phyloP scores from a whole-genome alignment of 2,797 vertebrate genomes.

The Merluccius polli region DNA sequence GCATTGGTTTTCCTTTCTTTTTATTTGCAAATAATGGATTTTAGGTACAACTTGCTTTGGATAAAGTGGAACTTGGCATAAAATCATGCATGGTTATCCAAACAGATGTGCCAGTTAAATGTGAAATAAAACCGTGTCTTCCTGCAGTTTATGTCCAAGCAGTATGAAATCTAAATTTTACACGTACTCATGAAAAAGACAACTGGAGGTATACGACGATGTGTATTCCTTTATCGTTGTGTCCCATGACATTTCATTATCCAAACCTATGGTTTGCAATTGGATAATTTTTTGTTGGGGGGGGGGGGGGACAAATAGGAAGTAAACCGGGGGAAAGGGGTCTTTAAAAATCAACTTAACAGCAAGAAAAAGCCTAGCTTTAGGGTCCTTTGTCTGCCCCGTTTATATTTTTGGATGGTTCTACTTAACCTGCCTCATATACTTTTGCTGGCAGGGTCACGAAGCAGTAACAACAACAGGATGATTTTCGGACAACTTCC shows the following conservation, averaged over 20 bases:
- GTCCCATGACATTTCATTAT: background rate
- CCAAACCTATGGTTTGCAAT: background rate
- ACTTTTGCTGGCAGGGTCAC: slow-evolving; percentile 49
- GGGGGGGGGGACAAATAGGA: background rate
- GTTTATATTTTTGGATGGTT: slow-evolving; percentile 20
- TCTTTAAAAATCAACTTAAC: background rate
- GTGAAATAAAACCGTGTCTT: background rate
- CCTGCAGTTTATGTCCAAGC: background rate
- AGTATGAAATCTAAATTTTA: background rate
- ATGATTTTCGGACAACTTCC: slow-evolving; percentile 46
- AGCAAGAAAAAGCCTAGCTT: slow-evolving; percentile 11
- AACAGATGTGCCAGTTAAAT: background rate
- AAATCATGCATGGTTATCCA: background rate
- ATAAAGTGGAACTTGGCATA: background rate
- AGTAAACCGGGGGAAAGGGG: background rate
- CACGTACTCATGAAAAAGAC: background rate
- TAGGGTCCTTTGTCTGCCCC: slow-evolving; percentile 6
- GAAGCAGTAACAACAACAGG: slow-evolving; percentile 55
- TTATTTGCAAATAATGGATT: background rate
- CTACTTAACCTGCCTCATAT: slow-evolving; percentile 41
- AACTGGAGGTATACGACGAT: background rate
- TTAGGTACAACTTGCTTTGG: background rate
- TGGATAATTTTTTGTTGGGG: background rate
- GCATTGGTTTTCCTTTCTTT: background rate
- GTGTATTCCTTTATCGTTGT: background rate